phyloP scores from a whole-genome alignment of 2,888 invertebrate species.

The Cremastinae sp. region DNA sequence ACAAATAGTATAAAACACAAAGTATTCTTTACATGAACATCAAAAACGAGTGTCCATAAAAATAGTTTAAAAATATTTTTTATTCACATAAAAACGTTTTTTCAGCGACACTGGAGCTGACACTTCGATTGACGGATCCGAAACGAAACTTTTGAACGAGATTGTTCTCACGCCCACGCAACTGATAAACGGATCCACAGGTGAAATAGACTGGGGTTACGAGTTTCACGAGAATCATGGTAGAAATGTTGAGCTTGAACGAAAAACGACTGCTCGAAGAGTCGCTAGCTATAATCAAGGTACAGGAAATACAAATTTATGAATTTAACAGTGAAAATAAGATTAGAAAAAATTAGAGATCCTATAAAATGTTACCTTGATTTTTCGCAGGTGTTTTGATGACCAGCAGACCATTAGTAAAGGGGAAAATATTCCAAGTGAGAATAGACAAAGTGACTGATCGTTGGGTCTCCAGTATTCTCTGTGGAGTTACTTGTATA shows the following conservation, averaged over 20 bases:
- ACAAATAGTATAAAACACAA: too few relatives aligned
- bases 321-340: background rate
- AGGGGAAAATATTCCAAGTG: slow-evolving; percentile 79
- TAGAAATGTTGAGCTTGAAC: slow-evolving; percentile 88
- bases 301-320: slow-evolving; percentile 76
- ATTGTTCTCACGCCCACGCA: slow-evolving; percentile 76
- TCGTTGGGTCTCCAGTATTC: slow-evolving; percentile 89
- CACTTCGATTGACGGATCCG: slow-evolving; percentile 76
- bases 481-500: slow-evolving; percentile 89
- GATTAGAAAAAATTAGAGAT: background rate
- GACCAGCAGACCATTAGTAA: slow-evolving; percentile 77
- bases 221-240: slow-evolving; percentile 92
- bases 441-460: slow-evolving; percentile 87
- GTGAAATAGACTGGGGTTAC: slow-evolving; percentile 80
- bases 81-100: slow-evolving; percentile 3
- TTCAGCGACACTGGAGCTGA: slow-evolving; percentile 78
- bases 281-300: slow-evolving; percentile 93
- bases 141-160: slow-evolving; percentile 75
- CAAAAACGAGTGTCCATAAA: too few relatives aligned
- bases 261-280: slow-evolving; percentile 85
- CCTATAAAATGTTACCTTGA: too few relatives aligned
- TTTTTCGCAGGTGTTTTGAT: slow-evolving; percentile 81
- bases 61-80: slow-evolving; percentile 17
- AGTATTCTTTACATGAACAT: too few relatives aligned
- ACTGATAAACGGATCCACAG: slow-evolving; percentile 65